Evolutionary conservation across 2,113 vertebrate species (phyloP), one percentile per base, ranked within the genome.

Genomic region (Strigops habroptila): DNA sequence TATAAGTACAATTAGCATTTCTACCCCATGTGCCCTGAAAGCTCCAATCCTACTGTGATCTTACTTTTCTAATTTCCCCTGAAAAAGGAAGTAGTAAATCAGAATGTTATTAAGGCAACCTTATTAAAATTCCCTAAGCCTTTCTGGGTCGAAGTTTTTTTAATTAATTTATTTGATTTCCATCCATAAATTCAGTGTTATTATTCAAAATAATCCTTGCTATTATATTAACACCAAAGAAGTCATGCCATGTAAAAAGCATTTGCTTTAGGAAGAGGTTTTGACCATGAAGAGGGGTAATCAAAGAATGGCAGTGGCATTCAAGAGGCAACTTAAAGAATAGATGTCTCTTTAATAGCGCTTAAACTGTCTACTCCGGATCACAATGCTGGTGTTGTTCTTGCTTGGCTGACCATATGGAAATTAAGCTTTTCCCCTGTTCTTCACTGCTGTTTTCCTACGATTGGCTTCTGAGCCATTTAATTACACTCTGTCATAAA

Each of bases 401-500:
- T 88, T 88, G 95, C 97, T 96, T 97, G 97, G 91, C 82, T 98
- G 96, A 91, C 96, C 96, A 93, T 76, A 96, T 97, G 94, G 95
- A 97, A 97, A 97, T 96, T 25, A 88, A 78, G 87, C 68, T 94
- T 93, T 87, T 78, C 59, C 81, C 78, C 82, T 79, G 90, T 64
- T 79, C 90, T 90, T 91, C 39, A 13, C 82, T 64, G 67, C 87
- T 91, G 92, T 93, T 95, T 95, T 69, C 90, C 90, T 95, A 81
- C 87, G 21, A 84, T 95, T 82, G 83, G 77, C 83, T 83, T 90
- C 90, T 71, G 91, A 96, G 95, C 75, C 95, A 77, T 97, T 98
- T 98, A 97, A 98, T 98, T 97, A 95, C 76, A 92, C 89, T 81
- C 82, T 95, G 96, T 96, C 95, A 93, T 75, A 93, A 96, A 96